Conservation (phyloP, 2,797 vertebrate species). For the Lepus townsendii region DNA sequence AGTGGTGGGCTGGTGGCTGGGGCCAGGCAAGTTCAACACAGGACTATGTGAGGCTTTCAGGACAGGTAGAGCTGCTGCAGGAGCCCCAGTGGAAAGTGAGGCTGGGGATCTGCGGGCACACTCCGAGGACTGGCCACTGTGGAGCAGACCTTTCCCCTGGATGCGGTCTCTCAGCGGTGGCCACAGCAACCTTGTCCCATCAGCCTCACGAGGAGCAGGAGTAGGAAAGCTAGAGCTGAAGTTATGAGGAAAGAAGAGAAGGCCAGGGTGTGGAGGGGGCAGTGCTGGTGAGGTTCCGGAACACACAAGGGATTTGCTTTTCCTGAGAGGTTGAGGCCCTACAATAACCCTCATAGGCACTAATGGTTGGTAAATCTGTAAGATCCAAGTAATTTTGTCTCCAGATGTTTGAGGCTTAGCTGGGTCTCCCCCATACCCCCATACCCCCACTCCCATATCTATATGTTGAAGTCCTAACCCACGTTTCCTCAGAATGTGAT, state of each 20-base stretch:
- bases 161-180: background rate
- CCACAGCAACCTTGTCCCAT: background rate
- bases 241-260: background rate
- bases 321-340: background rate
- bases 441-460: background rate
- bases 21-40: background rate
- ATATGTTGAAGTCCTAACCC: background rate
- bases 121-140: background rate
- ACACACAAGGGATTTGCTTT: background rate
- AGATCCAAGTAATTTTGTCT: background rate
- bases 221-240: background rate
- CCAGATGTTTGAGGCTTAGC: background rate
- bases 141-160: background rate
- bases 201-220: background rate
- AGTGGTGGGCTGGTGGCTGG: background rate
- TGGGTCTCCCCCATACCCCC: background rate
- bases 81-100: background rate
- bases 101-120: background rate
- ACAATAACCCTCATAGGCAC: background rate
- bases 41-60: background rate
- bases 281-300: too few species aligned
- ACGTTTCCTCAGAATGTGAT: background rate
- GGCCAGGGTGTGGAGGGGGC: accelerated
- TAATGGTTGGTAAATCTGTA: background rate
- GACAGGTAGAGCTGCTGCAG: background rate